These are phyloP conservation scores for Neodontobutis hainanensis DNA, from an alignment of 2,113 vertebrate genomes.

Conservation along the genomic window DNA sequence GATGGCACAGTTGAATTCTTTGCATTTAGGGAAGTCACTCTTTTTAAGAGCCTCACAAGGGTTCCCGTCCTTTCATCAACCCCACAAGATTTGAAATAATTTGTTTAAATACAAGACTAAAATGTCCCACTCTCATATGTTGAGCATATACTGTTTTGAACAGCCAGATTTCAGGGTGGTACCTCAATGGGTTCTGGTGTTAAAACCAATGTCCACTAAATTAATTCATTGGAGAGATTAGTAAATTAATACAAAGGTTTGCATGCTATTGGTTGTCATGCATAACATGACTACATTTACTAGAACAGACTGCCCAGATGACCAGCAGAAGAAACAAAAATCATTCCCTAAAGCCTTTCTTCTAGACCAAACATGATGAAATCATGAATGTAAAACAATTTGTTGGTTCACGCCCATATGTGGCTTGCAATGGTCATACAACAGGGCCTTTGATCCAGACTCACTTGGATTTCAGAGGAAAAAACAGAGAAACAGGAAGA, in stretches of 20 bases:
- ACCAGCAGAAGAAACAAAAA: conserved; percentile 45
- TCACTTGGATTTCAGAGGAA: conserved; percentile 46
- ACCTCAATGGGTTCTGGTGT: too few species aligned
- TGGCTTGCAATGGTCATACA: conserved; percentile 29
- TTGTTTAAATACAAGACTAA: too few species aligned
- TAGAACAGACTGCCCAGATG: conserved; percentile 31
- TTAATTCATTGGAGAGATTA: too few species aligned
- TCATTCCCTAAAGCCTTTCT: conserved; percentile 51
- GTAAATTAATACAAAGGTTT: too few species aligned
- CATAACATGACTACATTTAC: conserved; percentile 13
- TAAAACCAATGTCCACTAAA: too few species aligned
- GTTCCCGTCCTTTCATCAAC: background rate
- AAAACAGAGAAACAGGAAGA: conserved; percentile 59
- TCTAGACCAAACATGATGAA: conserved; percentile 47
- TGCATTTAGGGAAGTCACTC: background rate
- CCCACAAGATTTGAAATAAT: background rate
- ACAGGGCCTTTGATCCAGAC: conserved; percentile 52
- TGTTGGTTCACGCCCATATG: conserved; percentile 50
- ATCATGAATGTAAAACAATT: conserved; percentile 53
- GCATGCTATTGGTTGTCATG: background rate
- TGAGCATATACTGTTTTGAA: too few species aligned
- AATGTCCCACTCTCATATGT: too few species aligned
- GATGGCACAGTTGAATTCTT: background rate
- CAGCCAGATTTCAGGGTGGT: too few species aligned
- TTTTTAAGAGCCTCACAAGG: background rate